These are phyloP conservation scores for Lepisosteus osseus DNA, from an alignment of 2,113 vertebrate species.

Conservation along the genomic window DNA sequence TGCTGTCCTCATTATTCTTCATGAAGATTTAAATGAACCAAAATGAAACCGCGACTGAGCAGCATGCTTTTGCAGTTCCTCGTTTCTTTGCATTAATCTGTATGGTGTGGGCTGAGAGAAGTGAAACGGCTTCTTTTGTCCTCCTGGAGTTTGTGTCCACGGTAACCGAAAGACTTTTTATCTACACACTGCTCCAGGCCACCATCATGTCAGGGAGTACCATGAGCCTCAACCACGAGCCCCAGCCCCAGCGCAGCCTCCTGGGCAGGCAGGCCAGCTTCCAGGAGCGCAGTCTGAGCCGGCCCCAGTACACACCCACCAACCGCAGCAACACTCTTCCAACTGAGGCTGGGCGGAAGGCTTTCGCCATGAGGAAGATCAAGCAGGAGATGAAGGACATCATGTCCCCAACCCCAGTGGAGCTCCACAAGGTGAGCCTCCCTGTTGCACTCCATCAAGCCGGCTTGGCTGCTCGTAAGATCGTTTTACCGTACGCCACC, in stretches of 20 bases:
- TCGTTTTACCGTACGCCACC: no score
- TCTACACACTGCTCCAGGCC: slow-evolving; percentile 66
- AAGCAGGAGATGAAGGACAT: slow-evolving; percentile 95
- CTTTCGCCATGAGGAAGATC: slow-evolving; percentile 88
- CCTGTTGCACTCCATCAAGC: no score
- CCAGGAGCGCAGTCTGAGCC: slow-evolving; percentile 84
- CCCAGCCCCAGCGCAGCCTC: slow-evolving; percentile 73
- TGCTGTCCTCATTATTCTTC: no score
- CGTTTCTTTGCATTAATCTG: background rate
- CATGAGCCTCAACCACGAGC: slow-evolving; percentile 90
- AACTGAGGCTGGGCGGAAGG: slow-evolving; percentile 85
- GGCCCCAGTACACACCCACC: slow-evolving; percentile 80
- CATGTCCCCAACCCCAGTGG: slow-evolving; percentile 92
- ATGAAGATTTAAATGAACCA: background rate
- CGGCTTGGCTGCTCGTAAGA: no score
- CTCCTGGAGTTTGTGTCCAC: background rate
- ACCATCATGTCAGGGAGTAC: slow-evolving; percentile 98
- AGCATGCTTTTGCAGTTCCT: background rate
- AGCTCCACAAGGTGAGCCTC: slow-evolving; percentile 86
- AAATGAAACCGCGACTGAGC: background rate
- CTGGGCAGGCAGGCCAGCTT: slow-evolving; percentile 95
- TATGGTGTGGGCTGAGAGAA: background rate
- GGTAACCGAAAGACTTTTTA: background rate
- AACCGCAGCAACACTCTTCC: slow-evolving; percentile 93
- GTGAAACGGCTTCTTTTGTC: background rate